These are phyloP conservation scores for Atta texana DNA, from an alignment of 1,140 invertebrate genomes.

Conservation along the genomic window DNA sequence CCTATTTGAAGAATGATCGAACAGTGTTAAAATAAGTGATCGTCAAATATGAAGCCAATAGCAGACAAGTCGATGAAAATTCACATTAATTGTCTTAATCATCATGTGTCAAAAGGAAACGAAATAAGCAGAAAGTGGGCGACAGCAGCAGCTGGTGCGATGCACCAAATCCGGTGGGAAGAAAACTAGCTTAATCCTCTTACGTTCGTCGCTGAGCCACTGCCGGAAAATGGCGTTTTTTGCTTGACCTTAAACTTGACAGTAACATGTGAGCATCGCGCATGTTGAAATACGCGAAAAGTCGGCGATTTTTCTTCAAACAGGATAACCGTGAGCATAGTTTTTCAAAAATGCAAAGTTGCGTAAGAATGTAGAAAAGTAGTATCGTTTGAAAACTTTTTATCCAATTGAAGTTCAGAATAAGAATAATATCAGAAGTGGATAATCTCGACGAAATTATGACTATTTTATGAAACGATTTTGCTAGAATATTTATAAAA, in stretches of 20 bases:
- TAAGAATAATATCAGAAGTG: neutral
- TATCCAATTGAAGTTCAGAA: neutral
- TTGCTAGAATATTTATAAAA: too few relatives aligned
- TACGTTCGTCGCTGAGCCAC: conserved; percentile 58
- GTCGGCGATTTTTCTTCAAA: neutral
- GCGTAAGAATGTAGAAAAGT: neutral
- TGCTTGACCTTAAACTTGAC: conserved; percentile 68
- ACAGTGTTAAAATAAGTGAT: neutral
- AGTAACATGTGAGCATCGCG: conserved; percentile 54
- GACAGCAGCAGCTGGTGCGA: conserved; percentile 63
- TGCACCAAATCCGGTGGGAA: conserved; percentile 52
- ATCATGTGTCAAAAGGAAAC: neutral
- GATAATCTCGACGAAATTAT: neutral
- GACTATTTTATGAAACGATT: too few relatives aligned
- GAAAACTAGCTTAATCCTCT: conserved; percentile 74
- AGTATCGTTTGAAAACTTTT: neutral
- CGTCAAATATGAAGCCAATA: neutral
- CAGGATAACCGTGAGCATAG: neutral
- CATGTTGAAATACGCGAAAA: conserved; percentile 1
- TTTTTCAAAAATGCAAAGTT: conserved; percentile 21
- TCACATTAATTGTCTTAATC: conserved; percentile 35
- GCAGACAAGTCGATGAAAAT: conserved; percentile 26
- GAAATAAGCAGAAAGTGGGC: conserved; percentile 24
- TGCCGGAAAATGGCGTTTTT: conserved; percentile 68
- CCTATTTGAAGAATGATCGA: neutral